Conservation (phyloP, 2,113 vertebrate species). For the Manacus vitellinus region DNA sequence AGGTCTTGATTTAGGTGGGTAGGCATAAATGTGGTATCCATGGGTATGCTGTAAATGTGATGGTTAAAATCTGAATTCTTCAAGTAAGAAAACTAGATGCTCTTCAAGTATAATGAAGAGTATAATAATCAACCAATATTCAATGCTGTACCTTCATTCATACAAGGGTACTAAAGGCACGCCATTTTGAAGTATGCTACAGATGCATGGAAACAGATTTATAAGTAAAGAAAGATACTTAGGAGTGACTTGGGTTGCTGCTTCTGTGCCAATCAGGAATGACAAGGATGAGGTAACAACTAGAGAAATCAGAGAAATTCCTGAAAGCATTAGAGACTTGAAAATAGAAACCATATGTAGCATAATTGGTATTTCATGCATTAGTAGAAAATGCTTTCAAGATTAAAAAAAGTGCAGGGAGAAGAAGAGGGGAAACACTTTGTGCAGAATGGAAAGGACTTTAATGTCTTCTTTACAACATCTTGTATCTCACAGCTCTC, state of each 20-base stretch:
- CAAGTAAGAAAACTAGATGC: neutral
- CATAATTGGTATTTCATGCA: conserved; percentile 2
- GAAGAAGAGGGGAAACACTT: neutral
- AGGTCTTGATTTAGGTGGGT: neutral
- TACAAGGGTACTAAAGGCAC: neutral
- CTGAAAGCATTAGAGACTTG: conserved; percentile 61
- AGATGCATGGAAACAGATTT: neutral
- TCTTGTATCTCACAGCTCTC: neutral
- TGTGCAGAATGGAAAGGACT: neutral
- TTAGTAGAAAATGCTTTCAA: conserved; percentile 57
- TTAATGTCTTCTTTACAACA: neutral
- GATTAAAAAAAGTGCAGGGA: neutral
- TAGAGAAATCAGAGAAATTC: conserved; percentile 68
- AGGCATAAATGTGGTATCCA: neutral
- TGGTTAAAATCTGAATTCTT: neutral
- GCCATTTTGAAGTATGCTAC: neutral
- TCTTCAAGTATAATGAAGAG: neutral
- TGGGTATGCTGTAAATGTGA: neutral
- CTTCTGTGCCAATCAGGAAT: conserved; percentile 9
- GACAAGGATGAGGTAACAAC: conserved; percentile 30
- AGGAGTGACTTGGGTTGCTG: neutral
- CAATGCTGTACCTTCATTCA: neutral
- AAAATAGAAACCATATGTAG: conserved; percentile 70
- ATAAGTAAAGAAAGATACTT: neutral
- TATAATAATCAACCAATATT: neutral